Percentiles rank a stretch among this genome's conserved stretches.
Conservation (phyloP, 2,888 invertebrate species). For the Anagyrus pseudococci region DNA sequence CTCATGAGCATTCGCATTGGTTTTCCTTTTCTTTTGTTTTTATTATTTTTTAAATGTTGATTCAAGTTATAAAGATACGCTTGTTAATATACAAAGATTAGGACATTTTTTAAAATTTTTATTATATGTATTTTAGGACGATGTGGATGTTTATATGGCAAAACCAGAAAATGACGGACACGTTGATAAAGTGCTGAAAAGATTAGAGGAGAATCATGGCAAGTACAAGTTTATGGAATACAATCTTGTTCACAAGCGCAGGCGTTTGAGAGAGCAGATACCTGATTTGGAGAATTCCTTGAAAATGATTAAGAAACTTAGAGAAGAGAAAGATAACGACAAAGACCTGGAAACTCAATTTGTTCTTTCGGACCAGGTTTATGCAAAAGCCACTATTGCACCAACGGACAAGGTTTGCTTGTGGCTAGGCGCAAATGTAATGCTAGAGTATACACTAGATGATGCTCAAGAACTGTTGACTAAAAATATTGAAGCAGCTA, state of each 20-base stretch:
- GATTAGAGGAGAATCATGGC: conserved; percentile 90
- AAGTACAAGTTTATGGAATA: conserved; percentile 98
- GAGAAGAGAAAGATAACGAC: conserved; percentile 73
- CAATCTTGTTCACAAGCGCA: conserved; percentile 85
- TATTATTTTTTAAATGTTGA: background rate
- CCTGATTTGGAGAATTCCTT: conserved; percentile 93
- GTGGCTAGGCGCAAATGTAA: conserved; percentile 92
- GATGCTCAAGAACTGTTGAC: conserved; percentile 86
- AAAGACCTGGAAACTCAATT: conserved; percentile 85
- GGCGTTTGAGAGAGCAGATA: conserved; percentile 87
- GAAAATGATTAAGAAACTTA: conserved; percentile 89
- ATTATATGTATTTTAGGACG: conserved; percentile 71
- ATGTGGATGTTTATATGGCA: conserved; percentile 93
- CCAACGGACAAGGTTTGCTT: conserved; percentile 88
- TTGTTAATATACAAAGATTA: background rate
- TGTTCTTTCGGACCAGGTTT: conserved; percentile 89
- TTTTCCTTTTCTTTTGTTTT: background rate
- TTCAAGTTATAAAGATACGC: background rate
- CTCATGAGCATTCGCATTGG: background rate
- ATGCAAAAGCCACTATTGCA: conserved; percentile 80
- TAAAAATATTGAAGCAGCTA: conserved; percentile 85
- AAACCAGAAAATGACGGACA: conserved; percentile 80
- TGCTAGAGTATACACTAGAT: conserved; percentile 93
- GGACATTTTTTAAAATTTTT: background rate
- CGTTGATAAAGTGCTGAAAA: conserved; percentile 84